Evolutionary conservation across 2,113 vertebrate species (phyloP).

Genomic region (Setophaga coronata): DNA sequence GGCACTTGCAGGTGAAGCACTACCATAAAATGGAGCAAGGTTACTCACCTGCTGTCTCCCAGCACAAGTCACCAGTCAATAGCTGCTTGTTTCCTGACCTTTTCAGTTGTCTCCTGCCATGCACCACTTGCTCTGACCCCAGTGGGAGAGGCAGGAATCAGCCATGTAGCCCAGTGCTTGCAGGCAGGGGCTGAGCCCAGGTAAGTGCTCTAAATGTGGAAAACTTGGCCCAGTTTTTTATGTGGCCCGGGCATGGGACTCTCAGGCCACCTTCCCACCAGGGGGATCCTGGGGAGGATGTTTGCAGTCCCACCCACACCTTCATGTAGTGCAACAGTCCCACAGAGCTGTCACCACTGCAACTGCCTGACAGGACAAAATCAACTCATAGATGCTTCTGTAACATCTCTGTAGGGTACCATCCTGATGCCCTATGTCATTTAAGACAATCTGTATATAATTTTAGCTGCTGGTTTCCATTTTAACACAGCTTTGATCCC

Average conservation of each 20-base stretch:
- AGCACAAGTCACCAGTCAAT: not conserved
- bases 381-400: not conserved
- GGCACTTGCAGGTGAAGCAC: constrained; percentile 23
- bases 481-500: not conserved
- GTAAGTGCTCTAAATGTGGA: not conserved
- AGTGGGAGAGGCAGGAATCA: not conserved
- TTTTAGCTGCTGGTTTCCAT: not conserved
- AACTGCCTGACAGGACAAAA: rapidly evolving
- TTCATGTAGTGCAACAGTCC: not conserved
- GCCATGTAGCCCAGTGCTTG: rapidly evolving
- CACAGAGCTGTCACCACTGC: not conserved
- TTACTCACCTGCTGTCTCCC: not conserved
- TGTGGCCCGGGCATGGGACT: rapidly evolving
- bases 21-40: not conserved
- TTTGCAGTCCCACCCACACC: rapidly evolving
- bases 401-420: not conserved
- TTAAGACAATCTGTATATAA: not conserved
- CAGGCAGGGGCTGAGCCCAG: not conserved
- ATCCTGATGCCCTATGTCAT: not conserved
- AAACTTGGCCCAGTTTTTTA: not conserved
- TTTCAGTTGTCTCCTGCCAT: not conserved
- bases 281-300: not conserved
- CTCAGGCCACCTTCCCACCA: not conserved
- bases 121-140: not conserved
- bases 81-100: not conserved